These are phyloP conservation scores for Scatophagus argus DNA, from an alignment of 2,113 vertebrate species.

Conservation along the genomic window DNA sequence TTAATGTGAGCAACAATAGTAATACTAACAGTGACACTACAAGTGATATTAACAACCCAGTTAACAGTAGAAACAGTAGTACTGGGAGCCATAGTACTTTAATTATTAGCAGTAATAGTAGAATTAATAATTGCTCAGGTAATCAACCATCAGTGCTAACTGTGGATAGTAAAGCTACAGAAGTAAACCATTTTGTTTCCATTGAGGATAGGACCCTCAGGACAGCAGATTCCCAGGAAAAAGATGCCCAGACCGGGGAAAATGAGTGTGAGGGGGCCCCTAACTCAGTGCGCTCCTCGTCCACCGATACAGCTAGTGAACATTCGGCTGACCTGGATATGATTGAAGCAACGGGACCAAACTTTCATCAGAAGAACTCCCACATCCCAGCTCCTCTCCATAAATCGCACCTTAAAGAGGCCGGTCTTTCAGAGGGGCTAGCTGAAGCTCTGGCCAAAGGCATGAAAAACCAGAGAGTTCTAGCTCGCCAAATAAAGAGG, in stretches of 20 bases:
- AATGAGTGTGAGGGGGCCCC: constrained; percentile 74
- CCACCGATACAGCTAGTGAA: constrained; percentile 92
- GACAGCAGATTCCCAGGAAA: constrained; percentile 59
- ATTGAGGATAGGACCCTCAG: constrained; percentile 58
- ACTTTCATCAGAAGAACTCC: constrained; percentile 56
- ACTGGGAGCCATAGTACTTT: constrained; percentile 61
- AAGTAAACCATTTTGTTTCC: constrained; percentile 60
- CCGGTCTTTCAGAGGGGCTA: constrained; percentile 65
- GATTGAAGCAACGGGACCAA: constrained; percentile 73
- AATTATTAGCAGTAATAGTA: constrained; percentile 70
- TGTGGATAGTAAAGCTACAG: constrained; percentile 59
- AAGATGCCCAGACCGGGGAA: constrained; percentile 61
- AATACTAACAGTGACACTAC: constrained; percentile 51
- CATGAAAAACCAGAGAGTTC: constrained; percentile 88
- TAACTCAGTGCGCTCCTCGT: constrained; percentile 87
- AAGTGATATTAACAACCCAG: constrained; percentile 42
- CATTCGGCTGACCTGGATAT: constrained; percentile 88
- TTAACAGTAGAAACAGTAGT: constrained; percentile 63
- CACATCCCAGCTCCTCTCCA: constrained; percentile 42
- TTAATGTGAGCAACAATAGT: constrained; percentile 45
- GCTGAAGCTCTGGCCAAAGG: constrained; percentile 84
- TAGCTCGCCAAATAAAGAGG: constrained; percentile 82
- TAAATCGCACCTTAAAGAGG: constrained; percentile 50
- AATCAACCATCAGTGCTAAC: constrained; percentile 71
- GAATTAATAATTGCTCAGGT: constrained; percentile 78